Conservation (phyloP, 2,113 vertebrate species). For the Eudorcas thomsonii region DNA sequence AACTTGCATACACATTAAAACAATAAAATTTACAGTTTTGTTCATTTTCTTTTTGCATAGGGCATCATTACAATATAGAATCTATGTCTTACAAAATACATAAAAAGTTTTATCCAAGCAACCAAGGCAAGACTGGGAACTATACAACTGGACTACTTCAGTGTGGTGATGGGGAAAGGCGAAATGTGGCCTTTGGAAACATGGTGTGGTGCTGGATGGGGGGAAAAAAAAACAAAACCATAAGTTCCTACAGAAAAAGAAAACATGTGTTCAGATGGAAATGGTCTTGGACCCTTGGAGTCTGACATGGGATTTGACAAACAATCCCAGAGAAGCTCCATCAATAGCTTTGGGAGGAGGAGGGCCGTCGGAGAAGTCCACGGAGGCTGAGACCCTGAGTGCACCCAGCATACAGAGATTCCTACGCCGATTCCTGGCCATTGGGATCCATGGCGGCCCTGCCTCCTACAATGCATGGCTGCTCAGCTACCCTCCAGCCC, state of each 20-base stretch:
- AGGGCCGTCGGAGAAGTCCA: not conserved
- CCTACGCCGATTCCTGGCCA: not conserved
- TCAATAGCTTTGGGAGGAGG: slow-evolving; percentile 9
- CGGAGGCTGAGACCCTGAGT: not conserved
- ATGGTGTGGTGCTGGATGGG: slow-evolving; percentile 49
- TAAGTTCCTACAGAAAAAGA: slow-evolving; percentile 28
- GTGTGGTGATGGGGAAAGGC: slow-evolving; percentile 77
- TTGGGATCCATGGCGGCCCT: too few relatives aligned
- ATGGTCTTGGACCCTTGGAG: slow-evolving; percentile 57
- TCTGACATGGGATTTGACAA: slow-evolving; percentile 54
- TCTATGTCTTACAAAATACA: slow-evolving; percentile 86
- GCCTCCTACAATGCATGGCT: fast-evolving
- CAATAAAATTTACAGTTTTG: slow-evolving; percentile 77
- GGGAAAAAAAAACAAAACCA: not conserved
- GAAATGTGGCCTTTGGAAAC: slow-evolving; percentile 64
- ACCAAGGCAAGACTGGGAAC: slow-evolving; percentile 73
- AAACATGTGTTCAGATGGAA: slow-evolving; percentile 28
- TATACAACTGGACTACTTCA: slow-evolving; percentile 81
- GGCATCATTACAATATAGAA: slow-evolving; percentile 85
- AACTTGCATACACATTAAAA: slow-evolving; percentile 86
- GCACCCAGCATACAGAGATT: not conserved
- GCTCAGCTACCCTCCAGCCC: not conserved
- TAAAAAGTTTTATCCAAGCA: slow-evolving; percentile 83
- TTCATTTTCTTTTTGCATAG: slow-evolving; percentile 80
- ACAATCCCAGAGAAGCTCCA: slow-evolving; percentile 31